Base-by-base conservation (phyloP, 2,888 invertebrate genomes). In the Isoperla grammatica region DNA sequence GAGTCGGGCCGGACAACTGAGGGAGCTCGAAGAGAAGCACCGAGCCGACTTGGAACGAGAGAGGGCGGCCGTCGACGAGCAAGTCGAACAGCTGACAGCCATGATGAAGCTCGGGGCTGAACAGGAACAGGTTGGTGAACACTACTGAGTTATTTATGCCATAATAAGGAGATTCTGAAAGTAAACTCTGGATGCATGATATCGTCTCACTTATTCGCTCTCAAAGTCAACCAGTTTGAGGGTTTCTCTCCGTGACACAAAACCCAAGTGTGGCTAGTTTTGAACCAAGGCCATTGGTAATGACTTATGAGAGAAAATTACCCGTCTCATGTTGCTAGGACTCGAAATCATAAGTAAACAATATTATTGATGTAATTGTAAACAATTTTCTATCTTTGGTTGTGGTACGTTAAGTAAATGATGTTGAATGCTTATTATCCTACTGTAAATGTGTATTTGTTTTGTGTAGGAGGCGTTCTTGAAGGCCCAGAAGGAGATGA, bases 401-500 rank as follows among this genome's bases (percentile, higher is more conserved):
- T n/a, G n/a, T n/a, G n/a, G n/a, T n/a, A n/a, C n/a, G n/a, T n/a
- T n/a, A n/a, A n/a, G n/a, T n/a, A n/a, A n/a, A n/a, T n/a, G n/a
- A n/a, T n/a, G n/a, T n/a, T n/a, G n/a, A n/a, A n/a, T n/a, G n/a
- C n/a, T n/a, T n/a, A n/a, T n/a, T n/a, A n/a, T n/a, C n/a, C n/a
- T n/a, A n/a, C n/a, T n/a, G n/a, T n/a, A n/a, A n/a, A n/a, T n/a
- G n/a, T n/a, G n/a, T 17, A 3, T 17, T n/a, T 56, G 39, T 29
- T 29, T 15, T n/a, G 8, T 45, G 20, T 40, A 58, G 62, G 67
- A 2, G 9, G 61, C 49, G 39, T 50, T 35, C 61, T 65, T 35
- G 65, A 65, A 0, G 70, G 71, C 61, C 70, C 73, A 57, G 48
- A 69, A 1, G 72, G 73, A 76, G 59, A 62, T 74, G 23, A 72